Evolutionary conservation across 2,888 invertebrate genomes (phyloP), one percentile per base, ranked within the genome.

Genomic region (Cetonia aurata): DNA sequence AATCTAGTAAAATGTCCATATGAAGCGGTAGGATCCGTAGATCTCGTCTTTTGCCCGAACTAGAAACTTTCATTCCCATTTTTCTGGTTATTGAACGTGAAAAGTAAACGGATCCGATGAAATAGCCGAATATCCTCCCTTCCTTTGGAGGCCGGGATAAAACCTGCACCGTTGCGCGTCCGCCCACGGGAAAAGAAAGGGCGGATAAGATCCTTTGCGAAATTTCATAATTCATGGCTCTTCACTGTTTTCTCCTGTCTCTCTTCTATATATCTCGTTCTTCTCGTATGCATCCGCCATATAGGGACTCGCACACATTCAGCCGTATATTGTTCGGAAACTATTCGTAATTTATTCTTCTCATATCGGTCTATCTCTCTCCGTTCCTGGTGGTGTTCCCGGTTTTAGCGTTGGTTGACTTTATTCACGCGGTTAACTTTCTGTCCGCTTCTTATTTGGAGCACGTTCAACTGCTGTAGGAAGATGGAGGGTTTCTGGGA

Each of bases 1-100:
- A 13, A 48, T 48, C 48, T 13, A 17, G 48, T 6, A 48, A 17
- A 13, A 17, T 13, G 37, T 25, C 25, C 25, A 25, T 25, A 25
- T 25, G 25, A 25, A 57, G 15, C 57, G 15, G 15, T 15, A 25
- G 17, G 62, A 31, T 62, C 66, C 48, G 17, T 17, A 13, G 48
- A 55, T 8, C 33, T 10, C n/a, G 33, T 44, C 56, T 25, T 53
- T 59, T 46, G 48, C 25, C 37, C 42, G 59, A 66, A 66, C 70
- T 65, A 70, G 71, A 73, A 75, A 73, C 69, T 76, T 78, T 74
- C 73, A 72, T 74, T 74, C 77, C 73, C 76, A 74, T 76, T 79
- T 79, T 79, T 79, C 78, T 78, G 75, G 77, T 73, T 77, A 79
- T 79, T 78, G 79, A 76, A 78, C 77, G 75, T 71, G 78, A 78